phyloP scores from a whole-genome alignment of 2,113 vertebrate genomes.

The Megaptera novaeangliae region DNA sequence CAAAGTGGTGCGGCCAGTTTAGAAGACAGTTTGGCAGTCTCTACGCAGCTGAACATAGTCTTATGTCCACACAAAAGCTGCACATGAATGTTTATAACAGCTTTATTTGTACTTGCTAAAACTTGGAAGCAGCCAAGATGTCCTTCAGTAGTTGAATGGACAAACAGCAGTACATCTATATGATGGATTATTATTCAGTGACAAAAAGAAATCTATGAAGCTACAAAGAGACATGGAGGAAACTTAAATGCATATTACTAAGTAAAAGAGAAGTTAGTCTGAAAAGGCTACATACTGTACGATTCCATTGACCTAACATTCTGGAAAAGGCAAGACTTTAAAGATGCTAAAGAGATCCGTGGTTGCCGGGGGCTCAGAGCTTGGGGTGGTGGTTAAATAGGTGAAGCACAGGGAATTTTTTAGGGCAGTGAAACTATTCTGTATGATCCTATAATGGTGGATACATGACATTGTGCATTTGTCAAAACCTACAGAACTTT shows the following conservation, averaged over 20 bases:
- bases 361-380: background rate
- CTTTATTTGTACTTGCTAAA: background rate
- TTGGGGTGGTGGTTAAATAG: no score
- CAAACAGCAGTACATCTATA: background rate
- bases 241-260: fast-evolving
- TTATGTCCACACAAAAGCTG: background rate
- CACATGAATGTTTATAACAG: background rate
- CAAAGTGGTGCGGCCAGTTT: background rate
- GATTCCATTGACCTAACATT: background rate
- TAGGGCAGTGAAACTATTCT: background rate
- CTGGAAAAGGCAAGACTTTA: background rate
- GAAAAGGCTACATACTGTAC: background rate
- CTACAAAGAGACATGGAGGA: background rate
- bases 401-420: no score
- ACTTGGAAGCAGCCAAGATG: background rate
- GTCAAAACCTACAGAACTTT: background rate
- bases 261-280: background rate
- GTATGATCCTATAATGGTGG: background rate
- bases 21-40: no score
- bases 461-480: background rate
- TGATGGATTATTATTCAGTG: no score
- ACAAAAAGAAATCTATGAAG: background rate
- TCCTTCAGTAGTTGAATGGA: background rate
- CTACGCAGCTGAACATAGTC: background rate
- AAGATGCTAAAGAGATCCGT: background rate